Percentiles rank a stretch among this genome's conserved stretches.
Evolutionary conservation across 1,140 invertebrate genomes (phyloP).

Genomic region (Callitettix versicolor): DNA sequence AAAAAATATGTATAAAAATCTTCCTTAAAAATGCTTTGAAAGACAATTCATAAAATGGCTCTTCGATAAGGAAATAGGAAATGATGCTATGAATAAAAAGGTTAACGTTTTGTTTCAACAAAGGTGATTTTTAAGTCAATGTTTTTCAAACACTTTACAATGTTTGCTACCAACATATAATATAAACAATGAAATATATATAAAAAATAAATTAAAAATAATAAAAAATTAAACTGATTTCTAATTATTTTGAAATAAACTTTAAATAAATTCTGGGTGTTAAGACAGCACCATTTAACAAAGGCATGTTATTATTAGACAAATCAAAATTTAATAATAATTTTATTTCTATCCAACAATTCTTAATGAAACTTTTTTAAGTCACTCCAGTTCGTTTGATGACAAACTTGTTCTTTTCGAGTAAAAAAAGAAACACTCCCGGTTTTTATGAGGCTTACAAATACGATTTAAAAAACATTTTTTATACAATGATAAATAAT

Average conservation of each 20-base stretch:
- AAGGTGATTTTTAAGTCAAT: too few relatives aligned
- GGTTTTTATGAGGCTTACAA: background rate
- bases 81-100: too few relatives aligned
- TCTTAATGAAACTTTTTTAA: background rate
- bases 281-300: constrained; percentile 6
- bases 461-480: background rate
- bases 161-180: background rate
- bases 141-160: background rate
- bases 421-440: background rate
- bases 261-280: background rate
- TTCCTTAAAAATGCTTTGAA: constrained; percentile 10
- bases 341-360: background rate
- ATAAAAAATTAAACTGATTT: background rate
- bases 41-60: constrained; percentile 7
- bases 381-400: background rate
- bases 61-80: too few relatives aligned
- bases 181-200: background rate
- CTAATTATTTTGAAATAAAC: background rate
- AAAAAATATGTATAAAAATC: constrained; percentile 10
- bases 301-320: constrained; percentile 6
- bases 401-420: background rate
- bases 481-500: background rate
- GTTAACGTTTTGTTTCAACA: too few relatives aligned
- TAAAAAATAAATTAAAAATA: constrained; percentile 1
- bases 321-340: constrained; percentile 3